Evolutionary conservation across 2,797 vertebrate species (phyloP).

Genomic region (Artibeus lituratus): DNA sequence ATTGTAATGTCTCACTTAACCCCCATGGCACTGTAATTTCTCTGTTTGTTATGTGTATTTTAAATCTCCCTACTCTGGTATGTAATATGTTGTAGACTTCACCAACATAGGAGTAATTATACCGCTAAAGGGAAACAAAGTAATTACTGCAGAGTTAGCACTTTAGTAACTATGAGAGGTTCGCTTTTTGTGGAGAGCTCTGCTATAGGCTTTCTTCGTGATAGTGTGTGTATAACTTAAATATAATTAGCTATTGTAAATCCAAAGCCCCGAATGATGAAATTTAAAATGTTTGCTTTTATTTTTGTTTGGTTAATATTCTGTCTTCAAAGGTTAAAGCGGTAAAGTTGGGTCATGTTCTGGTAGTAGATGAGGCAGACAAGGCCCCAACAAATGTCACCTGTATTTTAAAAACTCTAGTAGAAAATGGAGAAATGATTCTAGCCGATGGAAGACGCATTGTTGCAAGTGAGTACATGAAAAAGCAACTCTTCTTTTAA

Average conservation of each 20-base stretch:
- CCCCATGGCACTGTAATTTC: not conserved
- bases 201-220: not conserved
- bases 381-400: slow-evolving; percentile 99
- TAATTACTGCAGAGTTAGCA: not conserved
- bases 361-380: slow-evolving; percentile 97
- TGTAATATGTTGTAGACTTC: not conserved
- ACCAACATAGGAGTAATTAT: not conserved
- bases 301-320: slow-evolving; percentile 55
- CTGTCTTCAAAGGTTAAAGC: slow-evolving; percentile 91
- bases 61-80: not conserved
- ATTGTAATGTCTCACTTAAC: not conserved
- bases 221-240: not conserved
- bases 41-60: not conserved
- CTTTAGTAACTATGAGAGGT: not conserved
- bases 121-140: not conserved
- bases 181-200: not conserved
- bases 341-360: slow-evolving; percentile 92
- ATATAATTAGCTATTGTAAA: not conserved
- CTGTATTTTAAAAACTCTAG: slow-evolving; percentile 97
- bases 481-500: not conserved
- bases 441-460: slow-evolving; percentile 95
- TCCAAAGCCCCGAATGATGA: not conserved
- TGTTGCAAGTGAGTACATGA: slow-evolving; percentile 88
- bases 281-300: not conserved
- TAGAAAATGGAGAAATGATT: slow-evolving; percentile 98